A percentile compares a stretch with the other conserved stretches of the same genome.
Conservation (phyloP, 2,797 vertebrate species). For the Scolopax rusticola region DNA sequence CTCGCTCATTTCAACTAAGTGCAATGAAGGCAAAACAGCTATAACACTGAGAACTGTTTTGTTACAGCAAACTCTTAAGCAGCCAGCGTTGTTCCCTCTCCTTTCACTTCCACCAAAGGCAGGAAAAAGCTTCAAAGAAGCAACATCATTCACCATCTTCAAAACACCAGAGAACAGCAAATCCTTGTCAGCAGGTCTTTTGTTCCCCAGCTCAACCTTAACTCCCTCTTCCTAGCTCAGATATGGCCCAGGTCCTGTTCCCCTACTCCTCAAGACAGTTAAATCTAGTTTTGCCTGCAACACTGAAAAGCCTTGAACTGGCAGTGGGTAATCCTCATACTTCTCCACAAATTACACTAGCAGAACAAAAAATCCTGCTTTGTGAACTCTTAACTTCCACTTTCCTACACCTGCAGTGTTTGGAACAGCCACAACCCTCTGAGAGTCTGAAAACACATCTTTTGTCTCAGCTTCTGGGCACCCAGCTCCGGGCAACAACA, state of each 20-base stretch:
- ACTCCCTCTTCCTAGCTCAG: neutral
- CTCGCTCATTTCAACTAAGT: neutral
- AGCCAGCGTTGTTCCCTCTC: neutral
- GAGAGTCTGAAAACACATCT: neutral
- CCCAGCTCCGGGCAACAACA: neutral
- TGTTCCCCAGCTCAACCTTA: neutral
- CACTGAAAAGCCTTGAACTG: neutral
- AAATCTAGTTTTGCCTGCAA: neutral
- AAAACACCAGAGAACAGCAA: neutral
- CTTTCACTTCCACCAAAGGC: neutral
- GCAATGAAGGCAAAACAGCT: neutral
- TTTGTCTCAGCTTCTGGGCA: neutral
- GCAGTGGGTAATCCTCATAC: neutral
- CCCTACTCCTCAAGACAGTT: neutral
- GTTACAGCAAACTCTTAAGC: neutral
- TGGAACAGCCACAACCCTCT: neutral
- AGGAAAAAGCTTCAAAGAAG: neutral
- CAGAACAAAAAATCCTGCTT: neutral
- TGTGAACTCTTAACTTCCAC: neutral
- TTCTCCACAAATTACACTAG: neutral
- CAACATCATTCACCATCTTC: neutral
- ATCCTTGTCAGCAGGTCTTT: neutral
- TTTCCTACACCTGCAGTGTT: neutral
- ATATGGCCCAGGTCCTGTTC: neutral
- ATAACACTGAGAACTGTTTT: neutral